These are phyloP conservation scores for Anguilla japonica DNA, from an alignment of 2,113 vertebrate genomes.

Conservation along the genomic window DNA sequence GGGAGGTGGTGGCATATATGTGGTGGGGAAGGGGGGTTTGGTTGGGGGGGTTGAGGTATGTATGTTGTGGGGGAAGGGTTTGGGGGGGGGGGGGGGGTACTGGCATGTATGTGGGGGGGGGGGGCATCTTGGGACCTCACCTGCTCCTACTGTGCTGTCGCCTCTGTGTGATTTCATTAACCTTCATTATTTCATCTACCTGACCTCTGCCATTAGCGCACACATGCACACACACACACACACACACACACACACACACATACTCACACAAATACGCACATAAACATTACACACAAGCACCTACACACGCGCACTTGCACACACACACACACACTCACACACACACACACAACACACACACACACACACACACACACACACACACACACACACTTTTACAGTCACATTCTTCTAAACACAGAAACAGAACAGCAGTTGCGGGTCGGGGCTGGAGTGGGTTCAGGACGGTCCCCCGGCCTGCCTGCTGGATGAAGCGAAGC, in stretches of 20 bases:
- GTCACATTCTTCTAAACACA: not conserved
- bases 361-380: not conserved
- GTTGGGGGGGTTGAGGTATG: too few species aligned
- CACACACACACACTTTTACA: not conserved
- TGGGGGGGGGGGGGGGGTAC: constrained; percentile 23
- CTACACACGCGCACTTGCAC: too few species aligned
- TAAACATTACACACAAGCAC: too few species aligned
- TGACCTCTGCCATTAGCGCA: not conserved
- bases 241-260: too few species aligned
- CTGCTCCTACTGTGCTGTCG: not conserved
- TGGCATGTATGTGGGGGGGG: not conserved
- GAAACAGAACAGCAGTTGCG: not conserved
- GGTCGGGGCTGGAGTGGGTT: not conserved
- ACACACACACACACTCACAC: not conserved
- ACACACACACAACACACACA: not conserved
- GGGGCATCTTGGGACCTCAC: not conserved
- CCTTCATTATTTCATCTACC: too few species aligned
- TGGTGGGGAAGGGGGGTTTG: constrained; percentile 34
- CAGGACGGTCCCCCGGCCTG: not conserved
- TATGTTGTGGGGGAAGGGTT: not conserved
- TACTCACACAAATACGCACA: too few species aligned
- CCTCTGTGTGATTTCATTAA: not conserved
- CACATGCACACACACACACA: not conserved
- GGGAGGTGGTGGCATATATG: constrained; percentile 38
- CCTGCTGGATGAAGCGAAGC: not conserved